A percentile compares a stretch with the other conserved stretches of the same genome.
Evolutionary conservation across 2,113 vertebrate species (phyloP).

Genomic region (Eretmodus cyanostictus): DNA sequence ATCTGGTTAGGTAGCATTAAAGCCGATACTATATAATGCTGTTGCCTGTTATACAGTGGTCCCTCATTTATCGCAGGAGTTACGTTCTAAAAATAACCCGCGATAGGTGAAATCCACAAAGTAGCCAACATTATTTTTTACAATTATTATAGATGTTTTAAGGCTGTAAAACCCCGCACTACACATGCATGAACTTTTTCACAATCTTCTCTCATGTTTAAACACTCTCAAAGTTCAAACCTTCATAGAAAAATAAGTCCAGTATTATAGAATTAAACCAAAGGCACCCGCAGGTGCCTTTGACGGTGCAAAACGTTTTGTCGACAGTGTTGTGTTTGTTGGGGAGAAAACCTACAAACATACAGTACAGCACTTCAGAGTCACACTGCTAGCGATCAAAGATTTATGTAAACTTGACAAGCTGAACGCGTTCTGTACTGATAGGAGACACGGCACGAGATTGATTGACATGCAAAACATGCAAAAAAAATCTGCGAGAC

Average conservation of each 20-base stretch:
- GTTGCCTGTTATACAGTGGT: background rate
- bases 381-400: background rate
- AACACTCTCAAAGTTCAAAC: background rate
- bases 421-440: background rate
- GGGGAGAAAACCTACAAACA: background rate
- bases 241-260: background rate
- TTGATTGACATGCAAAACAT: background rate
- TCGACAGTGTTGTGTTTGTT: background rate
- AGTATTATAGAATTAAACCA: background rate
- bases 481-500: background rate
- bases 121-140: background rate
- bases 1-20: background rate
- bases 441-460: fast-evolving
- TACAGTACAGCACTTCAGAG: background rate
- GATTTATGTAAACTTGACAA: background rate
- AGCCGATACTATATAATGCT: background rate
- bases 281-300: fast-evolving
- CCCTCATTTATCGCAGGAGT: background rate
- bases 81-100: background rate
- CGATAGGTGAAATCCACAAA: fast-evolving
- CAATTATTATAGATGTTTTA: background rate
- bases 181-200: background rate
- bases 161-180: background rate
- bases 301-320: fast-evolving
- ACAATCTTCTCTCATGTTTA: background rate